Evolutionary conservation across 2,113 vertebrate species (phyloP).

Genomic region (Alexandromys fortis): DNA sequence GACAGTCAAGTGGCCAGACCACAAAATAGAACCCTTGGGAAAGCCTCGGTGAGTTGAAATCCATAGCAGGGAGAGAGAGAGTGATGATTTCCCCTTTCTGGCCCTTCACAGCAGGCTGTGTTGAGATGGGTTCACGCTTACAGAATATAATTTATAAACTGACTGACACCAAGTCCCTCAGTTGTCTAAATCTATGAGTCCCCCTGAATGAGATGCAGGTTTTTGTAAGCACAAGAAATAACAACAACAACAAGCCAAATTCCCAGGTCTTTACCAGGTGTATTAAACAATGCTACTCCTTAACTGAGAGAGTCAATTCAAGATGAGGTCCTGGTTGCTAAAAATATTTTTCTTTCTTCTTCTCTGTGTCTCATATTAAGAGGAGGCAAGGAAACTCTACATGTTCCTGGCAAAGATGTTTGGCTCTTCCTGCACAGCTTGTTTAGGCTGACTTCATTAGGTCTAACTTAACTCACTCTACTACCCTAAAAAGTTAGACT

Average conservation of each 20-base stretch:
- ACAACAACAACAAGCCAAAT: neutral
- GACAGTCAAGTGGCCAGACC: neutral
- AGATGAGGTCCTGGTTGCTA: neutral
- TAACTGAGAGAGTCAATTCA: neutral
- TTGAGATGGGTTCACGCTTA: neutral
- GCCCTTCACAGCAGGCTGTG: neutral
- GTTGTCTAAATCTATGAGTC: neutral
- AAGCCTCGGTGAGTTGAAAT: neutral
- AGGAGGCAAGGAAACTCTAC: neutral
- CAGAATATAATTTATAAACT: neutral
- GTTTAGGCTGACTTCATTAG: neutral
- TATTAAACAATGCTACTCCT: neutral
- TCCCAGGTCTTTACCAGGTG: neutral
- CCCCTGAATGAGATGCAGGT: neutral
- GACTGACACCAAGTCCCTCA: neutral
- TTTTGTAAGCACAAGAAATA: conserved; percentile 5
- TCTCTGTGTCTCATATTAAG: neutral
- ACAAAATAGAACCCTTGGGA: neutral
- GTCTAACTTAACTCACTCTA: neutral
- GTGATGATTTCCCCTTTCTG: neutral
- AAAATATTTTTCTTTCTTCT: neutral
- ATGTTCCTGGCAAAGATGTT: too few species aligned
- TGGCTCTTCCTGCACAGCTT: rapidly evolving
- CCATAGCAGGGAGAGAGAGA: neutral
- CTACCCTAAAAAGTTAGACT: neutral